Conservation (phyloP, 2,888 invertebrate species). For the Hypolimnas misippus region DNA sequence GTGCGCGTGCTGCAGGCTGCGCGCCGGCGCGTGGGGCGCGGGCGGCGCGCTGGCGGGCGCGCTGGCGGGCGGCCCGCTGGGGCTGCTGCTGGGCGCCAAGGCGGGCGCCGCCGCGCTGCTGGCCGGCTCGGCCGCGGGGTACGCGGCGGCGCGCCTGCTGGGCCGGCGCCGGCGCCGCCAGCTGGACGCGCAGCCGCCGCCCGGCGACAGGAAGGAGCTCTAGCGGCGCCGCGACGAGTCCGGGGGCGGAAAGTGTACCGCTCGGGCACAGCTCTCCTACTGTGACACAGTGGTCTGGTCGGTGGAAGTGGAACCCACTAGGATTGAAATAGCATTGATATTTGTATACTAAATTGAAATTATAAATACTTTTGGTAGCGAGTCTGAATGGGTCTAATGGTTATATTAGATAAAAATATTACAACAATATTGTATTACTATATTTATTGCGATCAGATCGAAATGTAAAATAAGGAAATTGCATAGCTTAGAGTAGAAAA, state of each 20-base stretch:
- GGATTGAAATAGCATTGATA: no score
- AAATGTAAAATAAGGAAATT: no score
- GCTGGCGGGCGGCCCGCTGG: constrained; percentile 62
- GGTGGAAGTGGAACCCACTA: no score
- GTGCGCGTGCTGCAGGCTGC: constrained; percentile 48
- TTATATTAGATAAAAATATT: no score
- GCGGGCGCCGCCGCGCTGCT: constrained; percentile 62
- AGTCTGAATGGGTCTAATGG: no score
- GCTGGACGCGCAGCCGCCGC: background rate
- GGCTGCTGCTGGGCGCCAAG: constrained; percentile 62
- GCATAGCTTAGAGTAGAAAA: no score
- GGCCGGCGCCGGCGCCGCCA: constrained; percentile 1
- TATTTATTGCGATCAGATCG: no score
- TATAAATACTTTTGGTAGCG: no score
- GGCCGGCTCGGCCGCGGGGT: constrained; percentile 60
- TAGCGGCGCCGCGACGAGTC: background rate
- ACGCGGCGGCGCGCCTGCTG: constrained; percentile 31
- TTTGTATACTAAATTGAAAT: no score
- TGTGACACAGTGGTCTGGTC: no score
- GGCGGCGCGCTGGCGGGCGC: constrained; percentile 63
- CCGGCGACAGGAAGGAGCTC: constrained; percentile 1
- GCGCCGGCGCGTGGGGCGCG: constrained; percentile 54
- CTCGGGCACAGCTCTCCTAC: no score
- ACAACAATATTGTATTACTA: no score
- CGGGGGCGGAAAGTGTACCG: background rate